These are phyloP conservation scores for Malaclemys terrapin DNA, from an alignment of 2,113 vertebrate genomes.

Conservation along the genomic window DNA sequence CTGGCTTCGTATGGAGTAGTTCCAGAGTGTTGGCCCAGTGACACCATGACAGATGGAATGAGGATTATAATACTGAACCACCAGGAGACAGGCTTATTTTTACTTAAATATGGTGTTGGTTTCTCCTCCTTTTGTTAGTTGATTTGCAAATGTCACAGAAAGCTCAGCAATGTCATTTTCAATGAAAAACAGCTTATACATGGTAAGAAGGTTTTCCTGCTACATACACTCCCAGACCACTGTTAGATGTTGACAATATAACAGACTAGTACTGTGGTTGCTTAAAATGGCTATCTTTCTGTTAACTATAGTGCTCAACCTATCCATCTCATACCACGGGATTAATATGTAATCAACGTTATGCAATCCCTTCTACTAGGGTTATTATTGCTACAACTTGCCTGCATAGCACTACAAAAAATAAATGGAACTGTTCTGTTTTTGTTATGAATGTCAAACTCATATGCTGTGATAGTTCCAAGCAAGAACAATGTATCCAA, in stretches of 20 bases:
- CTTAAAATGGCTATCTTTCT: neutral
- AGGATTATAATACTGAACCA: neutral
- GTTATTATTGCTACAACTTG: neutral
- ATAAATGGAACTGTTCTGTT: neutral
- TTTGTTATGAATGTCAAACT: neutral
- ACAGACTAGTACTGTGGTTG: neutral
- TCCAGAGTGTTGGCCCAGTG: no score
- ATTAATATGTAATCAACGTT: neutral
- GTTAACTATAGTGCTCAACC: neutral
- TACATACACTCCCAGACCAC: neutral
- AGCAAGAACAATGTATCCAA: neutral
- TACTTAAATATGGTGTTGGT: neutral
- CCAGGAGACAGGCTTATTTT: neutral
- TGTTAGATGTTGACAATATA: neutral
- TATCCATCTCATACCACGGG: neutral
- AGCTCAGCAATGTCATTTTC: neutral
- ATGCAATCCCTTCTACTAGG: neutral
- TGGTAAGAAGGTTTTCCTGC: neutral
- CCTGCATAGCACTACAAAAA: neutral
- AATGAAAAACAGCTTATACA: neutral
- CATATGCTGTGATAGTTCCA: neutral
- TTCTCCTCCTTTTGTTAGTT: neutral
- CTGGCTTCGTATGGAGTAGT: no score
- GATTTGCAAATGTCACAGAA: neutral
- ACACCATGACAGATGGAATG: neutral